Conservation (phyloP, 2,797 vertebrate species). For the Orientallactaga sibirica region DNA sequence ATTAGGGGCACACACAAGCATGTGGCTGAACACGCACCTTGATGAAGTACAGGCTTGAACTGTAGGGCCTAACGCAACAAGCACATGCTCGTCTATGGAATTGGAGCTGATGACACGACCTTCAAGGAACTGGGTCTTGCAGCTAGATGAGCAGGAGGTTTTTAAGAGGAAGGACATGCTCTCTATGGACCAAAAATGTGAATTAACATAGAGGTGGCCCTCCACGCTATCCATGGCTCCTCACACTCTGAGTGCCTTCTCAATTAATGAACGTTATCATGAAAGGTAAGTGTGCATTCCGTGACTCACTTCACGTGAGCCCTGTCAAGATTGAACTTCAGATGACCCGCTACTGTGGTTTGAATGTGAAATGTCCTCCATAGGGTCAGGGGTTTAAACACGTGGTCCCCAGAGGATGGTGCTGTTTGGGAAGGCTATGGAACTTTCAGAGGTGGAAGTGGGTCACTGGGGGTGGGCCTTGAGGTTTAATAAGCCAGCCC, state of each 20-base stretch:
- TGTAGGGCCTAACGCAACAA: slow-evolving; percentile 65
- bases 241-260: not conserved
- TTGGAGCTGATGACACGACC: not conserved
- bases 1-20: slow-evolving; percentile 79
- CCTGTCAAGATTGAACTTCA: not conserved
- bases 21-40: slow-evolving; percentile 70
- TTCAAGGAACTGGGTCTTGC: not conserved
- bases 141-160: not conserved
- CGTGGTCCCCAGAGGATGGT: not conserved
- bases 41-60: slow-evolving; percentile 76
- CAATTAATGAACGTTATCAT: not conserved
- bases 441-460: not conserved
- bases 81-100: not conserved
- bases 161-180: not conserved
- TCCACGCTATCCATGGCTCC: not conserved
- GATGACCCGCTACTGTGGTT: not conserved
- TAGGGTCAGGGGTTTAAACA: not conserved
- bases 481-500: no score
- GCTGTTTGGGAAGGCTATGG: not conserved
- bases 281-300: not conserved
- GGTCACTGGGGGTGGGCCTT: not conserved
- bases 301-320: not conserved
- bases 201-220: not conserved
- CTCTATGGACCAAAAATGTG: not conserved
- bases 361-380: not conserved